phyloP scores from a whole-genome alignment of 1,140 invertebrate genomes.

The Harlomillsia oculata region DNA sequence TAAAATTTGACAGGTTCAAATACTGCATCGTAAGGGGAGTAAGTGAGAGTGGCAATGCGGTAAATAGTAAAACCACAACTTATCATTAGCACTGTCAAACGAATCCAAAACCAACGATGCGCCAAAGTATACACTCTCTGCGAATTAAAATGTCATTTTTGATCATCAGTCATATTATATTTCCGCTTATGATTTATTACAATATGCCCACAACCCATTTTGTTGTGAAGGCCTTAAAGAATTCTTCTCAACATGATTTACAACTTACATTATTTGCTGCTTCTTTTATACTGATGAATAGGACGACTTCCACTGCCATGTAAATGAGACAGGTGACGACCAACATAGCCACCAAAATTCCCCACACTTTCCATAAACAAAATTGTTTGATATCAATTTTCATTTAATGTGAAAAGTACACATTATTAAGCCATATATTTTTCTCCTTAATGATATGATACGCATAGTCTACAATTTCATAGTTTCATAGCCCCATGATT shows the following conservation, averaged over 20 bases:
- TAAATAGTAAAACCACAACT: conserved; percentile 12
- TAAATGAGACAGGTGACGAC: conserved; percentile 18
- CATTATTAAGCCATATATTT: too few species aligned
- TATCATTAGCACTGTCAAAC: conserved; percentile 5
- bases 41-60: conserved; percentile 9
- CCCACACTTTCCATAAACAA: conserved; percentile 9
- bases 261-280: too few species aligned
- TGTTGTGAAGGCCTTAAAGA: too few species aligned
- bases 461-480: neutral
- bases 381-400: neutral
- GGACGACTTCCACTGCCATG: conserved; percentile 20
- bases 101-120: conserved; percentile 21
- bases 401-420: neutral
- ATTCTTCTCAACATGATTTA: too few species aligned
- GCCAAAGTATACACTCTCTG: conserved; percentile 18
- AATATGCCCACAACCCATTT: too few species aligned
- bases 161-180: too few species aligned
- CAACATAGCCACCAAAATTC: conserved; percentile 15
- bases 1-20: conserved; percentile 27
- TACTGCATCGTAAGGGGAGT: conserved; percentile 20
- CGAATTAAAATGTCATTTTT: neutral
- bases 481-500: neutral
- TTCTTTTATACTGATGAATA: conserved; percentile 15
- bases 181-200: neutral
- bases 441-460: too few species aligned